These are phyloP conservation scores for Pipa parva DNA, from an alignment of 2,113 vertebrate genomes.

Conservation along the genomic window DNA sequence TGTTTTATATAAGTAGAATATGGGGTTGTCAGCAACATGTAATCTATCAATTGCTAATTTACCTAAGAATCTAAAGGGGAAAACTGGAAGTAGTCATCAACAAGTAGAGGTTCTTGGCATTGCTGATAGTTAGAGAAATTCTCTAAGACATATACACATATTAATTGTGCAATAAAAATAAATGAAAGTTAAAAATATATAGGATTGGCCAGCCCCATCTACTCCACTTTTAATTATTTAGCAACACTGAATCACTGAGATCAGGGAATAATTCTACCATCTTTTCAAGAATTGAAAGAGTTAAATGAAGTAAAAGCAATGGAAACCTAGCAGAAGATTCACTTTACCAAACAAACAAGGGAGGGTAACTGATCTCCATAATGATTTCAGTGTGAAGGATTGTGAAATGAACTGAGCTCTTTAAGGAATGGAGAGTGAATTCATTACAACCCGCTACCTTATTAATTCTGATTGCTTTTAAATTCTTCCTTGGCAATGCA, in stretches of 20 bases:
- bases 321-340: slow-evolving; percentile 3
- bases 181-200: too few relatives aligned
- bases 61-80: too few relatives aligned
- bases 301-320: background rate
- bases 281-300: background rate
- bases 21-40: too few relatives aligned
- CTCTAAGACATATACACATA: too few relatives aligned
- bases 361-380: background rate
- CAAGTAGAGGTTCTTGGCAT: too few relatives aligned
- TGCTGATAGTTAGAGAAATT: too few relatives aligned
- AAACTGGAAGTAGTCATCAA: too few relatives aligned
- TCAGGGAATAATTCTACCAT: background rate
- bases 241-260: background rate
- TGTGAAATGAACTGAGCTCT: slow-evolving; percentile 31
- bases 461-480: slow-evolving; percentile 41
- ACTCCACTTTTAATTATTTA: too few relatives aligned
- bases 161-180: too few relatives aligned
- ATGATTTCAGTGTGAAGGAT: slow-evolving; percentile 17
- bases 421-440: slow-evolving; percentile 22
- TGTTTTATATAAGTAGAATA: too few relatives aligned
- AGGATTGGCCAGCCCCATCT: too few relatives aligned
- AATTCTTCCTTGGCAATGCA: background rate
- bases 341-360: slow-evolving; percentile 10
- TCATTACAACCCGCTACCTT: slow-evolving; percentile 25
- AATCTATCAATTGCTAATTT: too few relatives aligned